Base-by-base conservation (phyloP, 2,888 invertebrate genomes). In the Lasius fuliginosus region DNA sequence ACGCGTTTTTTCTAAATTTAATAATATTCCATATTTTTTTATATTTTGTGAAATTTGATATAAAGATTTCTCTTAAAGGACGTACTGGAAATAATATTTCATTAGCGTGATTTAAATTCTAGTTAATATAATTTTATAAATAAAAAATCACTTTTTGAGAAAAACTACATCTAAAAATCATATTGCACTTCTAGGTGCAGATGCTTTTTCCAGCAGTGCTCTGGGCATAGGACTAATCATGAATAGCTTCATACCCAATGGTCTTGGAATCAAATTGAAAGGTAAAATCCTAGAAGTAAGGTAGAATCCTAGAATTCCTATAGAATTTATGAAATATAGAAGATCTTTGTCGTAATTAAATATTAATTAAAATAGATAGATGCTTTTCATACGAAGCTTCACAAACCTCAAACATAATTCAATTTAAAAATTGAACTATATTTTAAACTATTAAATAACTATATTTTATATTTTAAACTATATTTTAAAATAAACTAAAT, bases 141-240 rank as follows among this genome's bases (percentile, higher is more conserved):
- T 33, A 62, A 11, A 36, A 64, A 36, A 64, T 6, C 3, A 42
- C 2, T n/a, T 49, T 40, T 65, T 65, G 11, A 49, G 8, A 30
- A n/a, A 30, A 18, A 40, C 1, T 33, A 71, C 8, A 15, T 9
- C 18, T 27, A 3, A 15, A 53, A 53, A 71, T 36, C n/a, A n/a
- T 62, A 18, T 33, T 23, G 64, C 11, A 58, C 8, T 71, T 65
- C 1, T 42, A 84, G 85, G 85, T 1, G 96, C 96, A 0, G 96
- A 96, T 91, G 96, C 96, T 0, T 95, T 95, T 87, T 96, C 96
- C 11, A 96, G 96, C 3, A 91, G 95, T 36, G 93, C 96, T 62
- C 93, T 96, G 60, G 96, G 96, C 0, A 88, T 95, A 1, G 96
- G 96, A 6, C 92, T 96, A 15, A 92, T 96, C 73, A 92, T 96